Evolutionary conservation across 2,888 invertebrate genomes (phyloP), one percentile per base, ranked within the genome.

Genomic region (Eristalinus aeneus): DNA sequence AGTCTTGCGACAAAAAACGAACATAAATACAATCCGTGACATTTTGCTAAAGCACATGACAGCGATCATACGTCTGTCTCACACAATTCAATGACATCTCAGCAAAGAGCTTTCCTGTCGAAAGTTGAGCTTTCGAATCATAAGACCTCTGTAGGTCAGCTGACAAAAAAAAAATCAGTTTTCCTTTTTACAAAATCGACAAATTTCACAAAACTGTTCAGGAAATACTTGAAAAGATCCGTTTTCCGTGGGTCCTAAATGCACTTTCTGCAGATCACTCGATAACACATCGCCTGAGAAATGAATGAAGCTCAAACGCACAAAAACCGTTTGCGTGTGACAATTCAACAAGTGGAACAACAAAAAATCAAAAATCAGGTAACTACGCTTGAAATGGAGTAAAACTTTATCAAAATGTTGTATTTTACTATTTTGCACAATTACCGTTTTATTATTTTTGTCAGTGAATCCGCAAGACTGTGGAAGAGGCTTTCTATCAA

Each of bases 111-210:
- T 71, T 74, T 71, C 32, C 69, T 69, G 58, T 80, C 67, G 31
- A 58, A 77, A 68, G 64, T 36, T n/a, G 67, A 85, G 85, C 85
- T 85, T 85, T 85, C n/a, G 20, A 81, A 85, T 85, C 85, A 85
- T 80, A 85, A 85, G 85, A 85, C 85, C 85, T 77, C 85, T 34
- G 32, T 68, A 80, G 85, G 85, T 85, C 85, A 85, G 85, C 85
- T 85, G 85, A 85, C 85, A 76, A 46, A 46, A 46, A 46, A 46
- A 46, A 46, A 16, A 16, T 16, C n/a, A 23, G 16, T 27, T 36
- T 76, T 34, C 46, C 16, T 46, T 61, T 67, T 53, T 27, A 2
- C 16, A 58, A 36, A 75, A 60, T 53, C 31, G 22, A 46, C 32
- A 36, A 53, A 39, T 65, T 31, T 54, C 9, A 5, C 39, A 54